A percentile compares a stretch with the other conserved stretches of the same genome.
These are phyloP conservation scores for Lasioglossum vierecki DNA, from an alignment of 2,888 invertebrate species.

Conservation along the genomic window DNA sequence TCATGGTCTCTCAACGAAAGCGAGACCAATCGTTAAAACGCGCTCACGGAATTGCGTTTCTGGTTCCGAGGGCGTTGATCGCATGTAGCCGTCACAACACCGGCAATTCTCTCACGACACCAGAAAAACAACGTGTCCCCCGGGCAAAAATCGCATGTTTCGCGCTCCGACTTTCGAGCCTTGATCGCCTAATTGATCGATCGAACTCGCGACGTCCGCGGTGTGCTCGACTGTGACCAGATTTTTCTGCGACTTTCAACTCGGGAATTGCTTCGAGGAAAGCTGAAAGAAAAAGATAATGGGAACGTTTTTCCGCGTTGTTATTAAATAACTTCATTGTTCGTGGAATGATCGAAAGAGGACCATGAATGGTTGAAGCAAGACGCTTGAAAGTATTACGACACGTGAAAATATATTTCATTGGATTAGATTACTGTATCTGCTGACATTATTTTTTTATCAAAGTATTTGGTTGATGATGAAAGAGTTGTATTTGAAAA, in stretches of 20 bases:
- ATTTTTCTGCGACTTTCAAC: slow-evolving; percentile 21
- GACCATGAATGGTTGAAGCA: too few species aligned
- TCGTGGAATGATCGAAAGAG: neutral
- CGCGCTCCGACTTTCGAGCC: neutral
- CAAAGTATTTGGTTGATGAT: neutral
- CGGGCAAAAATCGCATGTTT: neutral
- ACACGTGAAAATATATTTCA: neutral
- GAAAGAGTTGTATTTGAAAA: neutral
- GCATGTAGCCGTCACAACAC: neutral
- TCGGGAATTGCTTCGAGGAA: neutral
- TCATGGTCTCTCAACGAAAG: slow-evolving; percentile 45
- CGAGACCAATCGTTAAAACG: slow-evolving; percentile 48
- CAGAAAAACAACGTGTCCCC: neutral
- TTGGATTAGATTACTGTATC: neutral
- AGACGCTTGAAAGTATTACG: neutral
- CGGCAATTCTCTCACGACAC: slow-evolving; percentile 16
- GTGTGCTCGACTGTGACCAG: neutral
- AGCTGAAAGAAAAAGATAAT: slow-evolving; percentile 12
- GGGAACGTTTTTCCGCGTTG: neutral
- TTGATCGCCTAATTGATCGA: slow-evolving; percentile 25
- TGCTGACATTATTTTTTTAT: neutral
- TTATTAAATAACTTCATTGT: neutral
- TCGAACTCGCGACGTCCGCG: neutral
- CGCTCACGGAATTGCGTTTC: slow-evolving; percentile 25
- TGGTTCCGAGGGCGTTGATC: slow-evolving; percentile 34